Base-by-base conservation (phyloP, 2,113 vertebrate genomes). In the Puffinus mauretanicus region DNA sequence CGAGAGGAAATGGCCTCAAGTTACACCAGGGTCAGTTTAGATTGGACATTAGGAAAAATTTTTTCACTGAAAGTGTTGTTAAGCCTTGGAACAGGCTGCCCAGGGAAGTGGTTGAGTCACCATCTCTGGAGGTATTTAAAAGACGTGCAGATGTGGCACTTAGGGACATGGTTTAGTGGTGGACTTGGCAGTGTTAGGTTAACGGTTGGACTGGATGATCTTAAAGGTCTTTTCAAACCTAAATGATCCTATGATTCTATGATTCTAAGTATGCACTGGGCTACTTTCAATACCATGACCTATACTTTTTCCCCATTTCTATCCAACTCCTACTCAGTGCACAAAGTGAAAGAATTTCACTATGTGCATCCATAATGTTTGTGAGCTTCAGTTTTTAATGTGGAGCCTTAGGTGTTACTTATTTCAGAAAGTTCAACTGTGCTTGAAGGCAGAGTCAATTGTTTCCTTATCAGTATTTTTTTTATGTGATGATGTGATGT, bases 141-240 rank as follows among this genome's bases (percentile, higher is more conserved):
- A 51, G 11, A n/a, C 0, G 0, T 26, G 19, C 71, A 73, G 29
- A 55, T 0, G 1, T 42, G 32, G 10, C 2, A 3, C 7, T 75
- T 18, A 40, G 21, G 16, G 4, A 47, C 7, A 18, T 52, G 17
- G 6, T 52, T 66, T 57, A 52, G 24, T 49, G 47, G 16, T 46
- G 10, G 5, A 30, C 4, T 77, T 46, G 15, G 5, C 9, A 44
- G 7, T 60, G 34, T 12, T 34, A 51, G 16, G 2, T 64, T 82
- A 42, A 9, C 0, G 3, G 2, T 13, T 77, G 36, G 13, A 46
- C 29, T 42, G 1, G 3, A 24, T 15, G 21, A 1, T 55, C 57
- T 73, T 54, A 24, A 36, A 49, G 4, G 5, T 40, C 3, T 72
- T 52, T 44, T 69, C 18, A 3, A 52, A 40, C 2, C 49, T n/a